Conservation (phyloP, 2,113 vertebrate genomes). For the Petroica traversi region DNA sequence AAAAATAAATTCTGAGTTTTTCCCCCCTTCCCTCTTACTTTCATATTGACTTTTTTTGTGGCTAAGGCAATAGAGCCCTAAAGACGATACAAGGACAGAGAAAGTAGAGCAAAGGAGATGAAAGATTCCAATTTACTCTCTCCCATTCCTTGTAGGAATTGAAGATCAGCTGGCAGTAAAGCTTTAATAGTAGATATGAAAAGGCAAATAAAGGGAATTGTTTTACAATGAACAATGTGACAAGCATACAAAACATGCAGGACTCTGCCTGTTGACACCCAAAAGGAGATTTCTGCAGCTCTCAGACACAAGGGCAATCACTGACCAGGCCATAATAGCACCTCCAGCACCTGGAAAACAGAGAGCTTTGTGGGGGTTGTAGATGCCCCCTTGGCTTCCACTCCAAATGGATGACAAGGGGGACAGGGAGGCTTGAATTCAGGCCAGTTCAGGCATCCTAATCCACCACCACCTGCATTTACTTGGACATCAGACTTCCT, state of each 20-base stretch:
- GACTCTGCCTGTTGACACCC: not conserved
- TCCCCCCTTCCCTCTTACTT: not conserved
- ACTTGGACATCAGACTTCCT: not conserved
- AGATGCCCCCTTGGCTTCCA: not conserved
- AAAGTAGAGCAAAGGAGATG: not conserved
- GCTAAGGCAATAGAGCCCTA: not conserved
- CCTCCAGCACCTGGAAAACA: accelerated
- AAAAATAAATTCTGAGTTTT: not conserved
- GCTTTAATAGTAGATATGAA: not conserved
- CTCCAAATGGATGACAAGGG: not conserved
- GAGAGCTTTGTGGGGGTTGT: not conserved
- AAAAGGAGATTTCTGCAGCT: not conserved
- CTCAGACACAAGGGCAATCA: not conserved
- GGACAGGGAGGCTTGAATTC: not conserved
- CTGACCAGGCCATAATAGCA: not conserved
- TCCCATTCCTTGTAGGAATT: not conserved
- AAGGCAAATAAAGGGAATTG: not conserved
- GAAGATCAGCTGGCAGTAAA: not conserved
- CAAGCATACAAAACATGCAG: not conserved
- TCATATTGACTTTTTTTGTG: not conserved
- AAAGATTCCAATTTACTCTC: not conserved
- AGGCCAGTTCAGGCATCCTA: not conserved
- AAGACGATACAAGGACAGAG: not conserved
- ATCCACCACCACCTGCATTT: too few species aligned
- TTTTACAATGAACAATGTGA: not conserved